These are phyloP conservation scores for Drosophila pachea DNA, from an alignment of 1,140 invertebrate species.

Conservation along the genomic window DNA sequence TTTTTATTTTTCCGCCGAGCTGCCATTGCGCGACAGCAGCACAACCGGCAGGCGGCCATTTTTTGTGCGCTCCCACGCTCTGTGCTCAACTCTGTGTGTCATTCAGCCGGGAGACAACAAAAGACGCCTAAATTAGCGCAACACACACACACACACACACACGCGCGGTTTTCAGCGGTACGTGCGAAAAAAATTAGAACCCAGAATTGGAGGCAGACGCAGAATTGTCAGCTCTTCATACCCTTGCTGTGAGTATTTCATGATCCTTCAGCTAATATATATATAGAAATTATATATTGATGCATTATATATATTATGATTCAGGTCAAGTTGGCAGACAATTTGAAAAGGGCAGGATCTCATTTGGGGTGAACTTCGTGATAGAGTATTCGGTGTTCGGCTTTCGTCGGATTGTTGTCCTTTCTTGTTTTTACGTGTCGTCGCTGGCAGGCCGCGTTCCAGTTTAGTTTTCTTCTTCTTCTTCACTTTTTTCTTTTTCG, in stretches of 20 bases:
- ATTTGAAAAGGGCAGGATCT: no score
- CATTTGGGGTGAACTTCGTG: neutral
- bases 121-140: conserved; percentile 68
- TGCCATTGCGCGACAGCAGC: conserved; percentile 32
- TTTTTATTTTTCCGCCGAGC: conserved; percentile 16
- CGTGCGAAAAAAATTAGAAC: conserved; percentile 51
- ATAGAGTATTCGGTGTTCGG: neutral
- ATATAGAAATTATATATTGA: neutral
- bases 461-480: conserved; percentile 41
- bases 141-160: conserved; percentile 34
- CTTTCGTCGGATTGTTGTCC: neutral
- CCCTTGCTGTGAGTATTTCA: neutral
- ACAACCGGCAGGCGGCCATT: conserved; percentile 39
- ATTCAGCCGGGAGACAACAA: conserved; percentile 55
- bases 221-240: conserved; percentile 48
- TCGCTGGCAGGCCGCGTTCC: conserved; percentile 54
- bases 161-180: conserved; percentile 32
- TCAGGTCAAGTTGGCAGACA: neutral
- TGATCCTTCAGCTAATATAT: neutral
- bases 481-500: conserved; percentile 9
- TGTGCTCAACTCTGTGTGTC: conserved; percentile 43
- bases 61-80: conserved; percentile 18
- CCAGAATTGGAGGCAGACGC: conserved; percentile 15
- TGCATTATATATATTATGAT: neutral
- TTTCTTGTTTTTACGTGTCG: conserved; percentile 23